Conservation (phyloP, 1,140 invertebrate species). For the Drosophila lowei region DNA sequence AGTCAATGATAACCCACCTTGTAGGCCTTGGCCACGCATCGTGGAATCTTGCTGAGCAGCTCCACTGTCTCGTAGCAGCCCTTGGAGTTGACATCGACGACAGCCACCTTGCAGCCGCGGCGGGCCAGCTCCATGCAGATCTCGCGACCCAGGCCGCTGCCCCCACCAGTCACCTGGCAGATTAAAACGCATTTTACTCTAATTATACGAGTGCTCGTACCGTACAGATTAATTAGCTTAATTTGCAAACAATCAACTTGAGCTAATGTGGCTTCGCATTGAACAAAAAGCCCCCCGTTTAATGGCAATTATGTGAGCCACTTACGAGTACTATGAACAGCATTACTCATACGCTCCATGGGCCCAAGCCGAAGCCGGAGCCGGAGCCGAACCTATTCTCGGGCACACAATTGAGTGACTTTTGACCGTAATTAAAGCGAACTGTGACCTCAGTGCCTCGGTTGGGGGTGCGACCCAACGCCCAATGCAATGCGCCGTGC, state of each 20-base stretch:
- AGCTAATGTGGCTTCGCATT: constrained; percentile 41
- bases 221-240: constrained; percentile 69
- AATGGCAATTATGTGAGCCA: constrained; percentile 43
- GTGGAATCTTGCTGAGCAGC: constrained; percentile 62
- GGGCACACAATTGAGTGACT: constrained; percentile 66
- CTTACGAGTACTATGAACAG: constrained; percentile 25
- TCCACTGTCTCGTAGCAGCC: constrained; percentile 78
- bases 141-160: constrained; percentile 80
- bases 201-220: constrained; percentile 30
- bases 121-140: constrained; percentile 73
- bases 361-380: not conserved
- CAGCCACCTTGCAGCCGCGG: constrained; percentile 77
- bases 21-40: constrained; percentile 73
- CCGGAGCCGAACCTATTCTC: constrained; percentile 13
- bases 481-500: not conserved
- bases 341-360: constrained; percentile 46
- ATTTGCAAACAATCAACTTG: constrained; percentile 71
- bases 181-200: constrained; percentile 33
- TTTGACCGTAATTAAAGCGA: constrained; percentile 73
- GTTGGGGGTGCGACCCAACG: not conserved
- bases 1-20: constrained; percentile 55
- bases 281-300: constrained; percentile 49
- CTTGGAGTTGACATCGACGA: constrained; percentile 80
- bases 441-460: constrained; percentile 45
- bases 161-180: constrained; percentile 75